A percentile compares a stretch with the other conserved stretches of the same genome.
Conservation (phyloP, 2,888 invertebrate species). For the Empis stercorea region DNA sequence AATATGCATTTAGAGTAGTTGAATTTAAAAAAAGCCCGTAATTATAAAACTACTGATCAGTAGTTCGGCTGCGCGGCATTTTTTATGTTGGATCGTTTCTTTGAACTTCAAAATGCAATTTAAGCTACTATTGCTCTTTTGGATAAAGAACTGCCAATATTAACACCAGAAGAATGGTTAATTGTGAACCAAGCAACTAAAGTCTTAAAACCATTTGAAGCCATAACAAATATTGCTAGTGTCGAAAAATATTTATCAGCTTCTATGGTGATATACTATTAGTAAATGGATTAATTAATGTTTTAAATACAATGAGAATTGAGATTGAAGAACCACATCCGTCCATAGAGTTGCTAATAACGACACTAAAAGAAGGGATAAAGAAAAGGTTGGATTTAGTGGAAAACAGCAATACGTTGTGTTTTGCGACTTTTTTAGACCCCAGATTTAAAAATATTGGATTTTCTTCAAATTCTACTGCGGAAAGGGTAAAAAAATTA, state of each 20-base stretch:
- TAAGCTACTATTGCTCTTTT: neutral
- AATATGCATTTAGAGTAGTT: too few species aligned
- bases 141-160: neutral
- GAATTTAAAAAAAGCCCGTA: too few species aligned
- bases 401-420: neutral
- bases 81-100: slow-evolving; percentile 1
- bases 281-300: slow-evolving; percentile 12
- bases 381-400: neutral
- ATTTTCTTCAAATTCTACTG: neutral
- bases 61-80: too few species aligned
- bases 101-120: neutral
- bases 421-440: neutral
- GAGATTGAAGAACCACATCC: neutral
- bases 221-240: slow-evolving; percentile 14
- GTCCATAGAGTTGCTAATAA: neutral
- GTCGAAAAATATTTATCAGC: slow-evolving; percentile 15
- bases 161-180: slow-evolving; percentile 14
- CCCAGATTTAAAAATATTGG: neutral
- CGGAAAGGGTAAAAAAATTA: neutral
- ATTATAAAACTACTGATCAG: too few species aligned
- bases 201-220: slow-evolving; percentile 16
- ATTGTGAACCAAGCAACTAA: slow-evolving; percentile 11
- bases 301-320: neutral
- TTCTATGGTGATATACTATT: slow-evolving; percentile 14
- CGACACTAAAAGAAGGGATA: neutral